phyloP scores from a whole-genome alignment of 2,113 vertebrate genomes.

The Sorex fumeus region DNA sequence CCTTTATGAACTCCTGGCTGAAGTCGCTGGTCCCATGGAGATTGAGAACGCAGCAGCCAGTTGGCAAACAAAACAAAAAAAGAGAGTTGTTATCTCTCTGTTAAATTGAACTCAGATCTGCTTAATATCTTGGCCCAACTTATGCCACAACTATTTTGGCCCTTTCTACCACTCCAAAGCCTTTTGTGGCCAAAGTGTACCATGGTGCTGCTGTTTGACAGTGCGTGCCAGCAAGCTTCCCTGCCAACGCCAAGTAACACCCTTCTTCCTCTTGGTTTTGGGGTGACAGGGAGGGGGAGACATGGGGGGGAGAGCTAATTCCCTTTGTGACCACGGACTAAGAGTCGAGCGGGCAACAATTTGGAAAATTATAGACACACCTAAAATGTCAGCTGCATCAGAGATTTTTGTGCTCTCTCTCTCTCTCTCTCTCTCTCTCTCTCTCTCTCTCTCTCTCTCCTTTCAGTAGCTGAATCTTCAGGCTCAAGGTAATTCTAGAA shows the following conservation, averaged over 20 bases:
- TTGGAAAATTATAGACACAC: constrained; percentile 84
- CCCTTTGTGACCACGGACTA: constrained; percentile 80
- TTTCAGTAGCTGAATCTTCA: constrained; percentile 67
- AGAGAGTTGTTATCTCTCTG: constrained; percentile 74
- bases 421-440: constrained; percentile 2
- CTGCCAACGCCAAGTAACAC: constrained; percentile 77
- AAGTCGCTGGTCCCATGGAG: constrained; percentile 72
- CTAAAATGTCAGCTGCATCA: constrained; percentile 81
- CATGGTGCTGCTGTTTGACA: constrained; percentile 71
- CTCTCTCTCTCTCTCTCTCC: background rate
- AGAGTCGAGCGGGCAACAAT: constrained; percentile 84
- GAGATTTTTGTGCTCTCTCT: constrained; percentile 71
- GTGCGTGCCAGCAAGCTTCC: constrained; percentile 36
- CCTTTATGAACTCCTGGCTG: constrained; percentile 67
- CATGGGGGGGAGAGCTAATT: constrained; percentile 52
- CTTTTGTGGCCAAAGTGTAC: constrained; percentile 72
- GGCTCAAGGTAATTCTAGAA: constrained; percentile 69
- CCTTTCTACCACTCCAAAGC: constrained; percentile 43
- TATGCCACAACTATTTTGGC: constrained; percentile 79
- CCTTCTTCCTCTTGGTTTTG: constrained; percentile 74
- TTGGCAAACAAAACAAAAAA: constrained; percentile 72
- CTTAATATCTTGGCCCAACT: constrained; percentile 76
- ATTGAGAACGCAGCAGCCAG: constrained; percentile 62
- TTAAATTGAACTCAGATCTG: constrained; percentile 81
- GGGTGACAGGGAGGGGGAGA: constrained; percentile 50